phyloP scores from a whole-genome alignment of 2,888 invertebrate species.

The Lasiommata megera region DNA sequence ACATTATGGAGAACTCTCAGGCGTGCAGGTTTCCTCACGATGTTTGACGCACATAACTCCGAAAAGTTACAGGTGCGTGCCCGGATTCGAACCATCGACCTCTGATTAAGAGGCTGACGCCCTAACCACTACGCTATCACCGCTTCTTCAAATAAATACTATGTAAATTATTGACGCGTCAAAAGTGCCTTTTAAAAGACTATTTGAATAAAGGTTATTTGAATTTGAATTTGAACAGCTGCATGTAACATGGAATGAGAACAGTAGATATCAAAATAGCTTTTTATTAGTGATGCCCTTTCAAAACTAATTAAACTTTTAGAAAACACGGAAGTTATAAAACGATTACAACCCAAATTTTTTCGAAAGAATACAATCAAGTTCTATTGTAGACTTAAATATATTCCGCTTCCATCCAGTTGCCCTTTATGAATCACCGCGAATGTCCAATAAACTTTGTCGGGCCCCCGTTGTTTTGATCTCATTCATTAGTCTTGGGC shows the following conservation, averaged over 20 bases:
- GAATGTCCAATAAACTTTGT: conserved; percentile 25
- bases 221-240: too few species aligned
- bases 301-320: background rate
- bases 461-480: conserved; percentile 33
- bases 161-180: too few species aligned
- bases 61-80: too few species aligned
- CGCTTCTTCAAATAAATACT: too few species aligned
- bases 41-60: too few species aligned
- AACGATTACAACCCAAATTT: background rate
- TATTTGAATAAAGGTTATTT: too few species aligned
- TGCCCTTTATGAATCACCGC: conserved; percentile 33
- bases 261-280: background rate
- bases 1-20: too few species aligned
- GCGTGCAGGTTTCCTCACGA: too few species aligned
- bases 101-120: too few species aligned
- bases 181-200: too few species aligned
- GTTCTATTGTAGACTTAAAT: conserved; percentile 15
- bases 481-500: conserved; percentile 37
- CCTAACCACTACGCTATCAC: too few species aligned
- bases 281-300: background rate
- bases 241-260: background rate
- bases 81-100: too few species aligned
- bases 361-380: conserved; percentile 6
- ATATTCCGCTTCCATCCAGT: conserved; percentile 26
- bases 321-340: conserved; percentile 1